Evolutionary conservation across 2,888 invertebrate genomes (phyloP), one percentile per base, ranked within the genome.

Genomic region (Eudemis profundana): DNA sequence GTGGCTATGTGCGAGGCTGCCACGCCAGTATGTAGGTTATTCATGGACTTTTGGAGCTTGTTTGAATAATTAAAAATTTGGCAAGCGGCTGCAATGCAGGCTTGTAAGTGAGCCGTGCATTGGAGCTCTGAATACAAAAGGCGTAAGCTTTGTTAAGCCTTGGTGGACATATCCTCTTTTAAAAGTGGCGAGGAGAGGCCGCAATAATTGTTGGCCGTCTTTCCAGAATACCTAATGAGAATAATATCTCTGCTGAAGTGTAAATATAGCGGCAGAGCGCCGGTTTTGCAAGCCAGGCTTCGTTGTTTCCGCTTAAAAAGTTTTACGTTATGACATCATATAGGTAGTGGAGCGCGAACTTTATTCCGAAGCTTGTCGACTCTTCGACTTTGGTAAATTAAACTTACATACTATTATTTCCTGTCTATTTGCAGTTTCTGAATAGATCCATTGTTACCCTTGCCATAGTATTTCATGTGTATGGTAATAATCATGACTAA

Each of bases 51-150:
- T 74, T 78, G 75, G 69, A 74, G 71, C 74, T 74, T 73, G 71
- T 78, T 76, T 78, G 84, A 81, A 84, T 84, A 83, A 85, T 86
- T 84, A 85, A 69, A 69, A 69, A 68, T 67, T 70, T 61, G 61
- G 61, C 60, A 65, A 53, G 53, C 60, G 65, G 19, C 49, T 51
- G 53, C 59, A 40, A 17, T 53, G 64, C 57, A 46, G 50, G 53
- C 47, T 42, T 44, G 63, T 38, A 36, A 59, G 46, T 65, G 50
- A 40, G 64, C 33, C 19, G 56, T 57, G 56, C 56, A 56, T 23
- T 23, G n/a, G 1, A n/a, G 17, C 7, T 3, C 15, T 0, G 12
- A 36, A 14, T 2, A 15, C 17, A 44, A 51, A 27, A 36, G 57
- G 1, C 64, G 7, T 38, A 51, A 51, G n/a, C 36, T 51, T 10